A percentile compares a stretch with the other conserved stretches of the same genome.
phyloP scores from a whole-genome alignment of 1,140 invertebrate species.

The Metaphire vulgaris region DNA sequence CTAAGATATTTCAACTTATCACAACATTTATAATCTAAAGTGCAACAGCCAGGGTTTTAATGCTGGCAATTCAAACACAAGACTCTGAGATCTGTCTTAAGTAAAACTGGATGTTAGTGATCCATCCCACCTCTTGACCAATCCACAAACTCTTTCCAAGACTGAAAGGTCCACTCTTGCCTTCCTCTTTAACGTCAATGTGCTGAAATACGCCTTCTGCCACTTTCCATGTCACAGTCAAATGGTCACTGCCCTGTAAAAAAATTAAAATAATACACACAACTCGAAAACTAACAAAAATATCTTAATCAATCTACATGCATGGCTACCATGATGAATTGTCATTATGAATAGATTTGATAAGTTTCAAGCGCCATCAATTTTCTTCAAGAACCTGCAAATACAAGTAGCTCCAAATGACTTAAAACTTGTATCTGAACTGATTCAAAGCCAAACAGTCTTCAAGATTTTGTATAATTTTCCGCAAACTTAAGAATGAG shows the following conservation, averaged over 20 bases:
- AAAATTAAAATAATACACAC: background rate
- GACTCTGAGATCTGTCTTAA: too few species aligned
- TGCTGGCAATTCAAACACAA: too few species aligned
- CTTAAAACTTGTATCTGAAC: too few species aligned
- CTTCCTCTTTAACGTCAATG: slow-evolving; percentile 89
- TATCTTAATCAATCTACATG: background rate
- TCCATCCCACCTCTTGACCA: slow-evolving; percentile 39
- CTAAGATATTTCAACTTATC: too few species aligned
- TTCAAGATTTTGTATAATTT: too few species aligned
- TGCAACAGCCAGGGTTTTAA: too few species aligned
- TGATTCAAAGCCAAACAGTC: too few species aligned
- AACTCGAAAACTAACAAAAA: background rate
- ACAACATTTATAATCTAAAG: too few species aligned
- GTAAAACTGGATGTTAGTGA: too few species aligned
- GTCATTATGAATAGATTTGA: background rate
- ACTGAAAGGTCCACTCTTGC: slow-evolving; percentile 93
- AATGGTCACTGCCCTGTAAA: slow-evolving; percentile 73
- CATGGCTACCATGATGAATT: background rate
- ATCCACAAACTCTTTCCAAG: slow-evolving; percentile 72
- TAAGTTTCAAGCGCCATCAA: background rate
- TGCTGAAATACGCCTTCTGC: slow-evolving; percentile 88
- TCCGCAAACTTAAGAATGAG: too few species aligned
- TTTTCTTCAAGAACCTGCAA: too few species aligned
- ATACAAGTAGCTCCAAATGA: too few species aligned
- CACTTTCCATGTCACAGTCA: slow-evolving; percentile 98